Evolutionary conservation across 2,113 vertebrate species (phyloP).

Genomic region (Columba livia): DNA sequence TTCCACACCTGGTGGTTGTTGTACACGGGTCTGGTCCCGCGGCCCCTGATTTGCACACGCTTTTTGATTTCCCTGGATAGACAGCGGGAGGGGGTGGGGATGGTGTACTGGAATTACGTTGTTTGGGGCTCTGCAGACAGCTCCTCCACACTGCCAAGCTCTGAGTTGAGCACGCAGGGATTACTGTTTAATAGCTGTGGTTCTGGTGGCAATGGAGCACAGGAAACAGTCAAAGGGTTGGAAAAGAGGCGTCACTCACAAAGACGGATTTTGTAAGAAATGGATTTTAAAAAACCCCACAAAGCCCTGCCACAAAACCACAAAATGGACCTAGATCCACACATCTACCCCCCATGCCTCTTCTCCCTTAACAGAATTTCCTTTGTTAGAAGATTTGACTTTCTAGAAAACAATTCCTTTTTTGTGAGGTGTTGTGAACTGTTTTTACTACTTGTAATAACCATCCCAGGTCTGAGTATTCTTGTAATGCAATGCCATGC

Average conservation of each 20-base stretch:
- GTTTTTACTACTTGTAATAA: conserved; percentile 65
- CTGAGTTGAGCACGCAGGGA: not conserved
- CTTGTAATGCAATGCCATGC: conserved; percentile 67
- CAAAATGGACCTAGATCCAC: conserved; percentile 27
- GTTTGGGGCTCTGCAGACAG: not conserved
- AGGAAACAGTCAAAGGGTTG: not conserved
- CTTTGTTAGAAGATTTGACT: conserved; percentile 72
- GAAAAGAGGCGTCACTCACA: not conserved
- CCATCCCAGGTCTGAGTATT: conserved; percentile 60
- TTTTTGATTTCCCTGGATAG: conserved; percentile 23
- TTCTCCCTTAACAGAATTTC: conserved; percentile 50
- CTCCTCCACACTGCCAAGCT: not conserved
- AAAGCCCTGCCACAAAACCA: conserved; percentile 21
- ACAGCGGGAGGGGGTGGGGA: not conserved
- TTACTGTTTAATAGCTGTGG: not conserved
- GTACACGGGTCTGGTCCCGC: not conserved
- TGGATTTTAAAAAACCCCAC: not conserved
- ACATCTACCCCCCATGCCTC: conserved; percentile 19
- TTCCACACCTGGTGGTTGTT: not conserved
- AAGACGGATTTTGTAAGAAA: not conserved
- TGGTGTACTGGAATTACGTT: not conserved
- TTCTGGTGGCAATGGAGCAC: conserved; percentile 8
- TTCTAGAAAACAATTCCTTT: conserved; percentile 61
- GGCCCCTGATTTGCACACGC: conserved; percentile 44
- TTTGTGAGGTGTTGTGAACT: conserved; percentile 76